These are phyloP conservation scores for Sandelia bainsii DNA, from an alignment of 2,797 vertebrate genomes.

Conservation along the genomic window DNA sequence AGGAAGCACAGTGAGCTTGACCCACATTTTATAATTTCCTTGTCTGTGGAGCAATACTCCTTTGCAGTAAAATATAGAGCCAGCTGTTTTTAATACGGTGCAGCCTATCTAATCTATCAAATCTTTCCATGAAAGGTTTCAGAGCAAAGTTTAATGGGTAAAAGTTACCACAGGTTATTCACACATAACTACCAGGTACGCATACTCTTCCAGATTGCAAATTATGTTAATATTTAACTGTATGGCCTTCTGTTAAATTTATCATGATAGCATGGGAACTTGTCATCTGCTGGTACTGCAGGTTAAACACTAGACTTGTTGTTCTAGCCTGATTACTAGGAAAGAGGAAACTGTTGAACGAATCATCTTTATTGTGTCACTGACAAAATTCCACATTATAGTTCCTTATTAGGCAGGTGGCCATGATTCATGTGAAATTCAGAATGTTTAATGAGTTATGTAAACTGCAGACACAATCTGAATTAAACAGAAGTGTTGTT, in stretches of 20 bases:
- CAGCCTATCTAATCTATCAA: neutral
- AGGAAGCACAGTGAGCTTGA: conserved; percentile 11
- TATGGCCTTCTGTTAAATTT: conserved; percentile 7
- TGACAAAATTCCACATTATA: conserved; percentile 44
- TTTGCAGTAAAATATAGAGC: conserved; percentile 3
- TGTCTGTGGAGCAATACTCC: neutral
- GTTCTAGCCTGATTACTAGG: conserved; percentile 24
- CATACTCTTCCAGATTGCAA: neutral
- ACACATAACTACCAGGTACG: neutral
- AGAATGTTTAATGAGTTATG: neutral
- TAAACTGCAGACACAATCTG: neutral
- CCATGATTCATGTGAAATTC: conserved; percentile 36
- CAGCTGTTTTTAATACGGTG: neutral
- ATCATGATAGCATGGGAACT: conserved; percentile 1
- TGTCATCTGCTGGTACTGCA: conserved; percentile 2
- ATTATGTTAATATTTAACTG: conserved; percentile 34
- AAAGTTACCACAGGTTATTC: conserved; percentile 3
- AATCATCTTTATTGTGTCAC: conserved; percentile 25
- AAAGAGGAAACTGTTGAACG: conserved; percentile 62
- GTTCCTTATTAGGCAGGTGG: conserved; percentile 1
- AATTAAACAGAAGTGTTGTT: conserved; percentile 17
- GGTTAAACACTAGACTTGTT: neutral
- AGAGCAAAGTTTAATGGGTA: neutral
- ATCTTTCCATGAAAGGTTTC: neutral
- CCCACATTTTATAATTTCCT: conserved; percentile 7